Evolutionary conservation across 2,888 invertebrate genomes (phyloP), one percentile per base, ranked within the genome.

Genomic region (Lamproptera curius): DNA sequence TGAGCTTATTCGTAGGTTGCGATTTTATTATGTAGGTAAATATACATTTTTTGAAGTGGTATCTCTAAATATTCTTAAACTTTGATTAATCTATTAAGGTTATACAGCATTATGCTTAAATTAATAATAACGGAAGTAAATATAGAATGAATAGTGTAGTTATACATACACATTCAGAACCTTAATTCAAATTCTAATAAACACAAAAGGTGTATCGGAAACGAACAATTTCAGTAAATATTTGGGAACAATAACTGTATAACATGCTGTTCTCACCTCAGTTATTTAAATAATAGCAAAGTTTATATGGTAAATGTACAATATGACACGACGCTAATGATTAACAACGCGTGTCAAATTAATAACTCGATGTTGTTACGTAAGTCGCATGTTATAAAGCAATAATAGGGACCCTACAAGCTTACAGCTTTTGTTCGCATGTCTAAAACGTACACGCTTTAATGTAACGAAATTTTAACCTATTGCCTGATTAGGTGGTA

Each of bases 401-500:
- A 48, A 48, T 42, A 42, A 13, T 26, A 17, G 10, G 17, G 16
- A 16, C 38, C 26, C 42, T 16, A 43, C 33, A 42, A 35, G 35
- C 15, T 28, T 40, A 39, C 16, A 26, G 33, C 14, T 35, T 16
- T 16, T 40, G 23, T 17, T 49, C 33, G 49, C 49, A 44, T 49
- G 49, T 31, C 16, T 39, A 40, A 38, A 37, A n/a, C 9, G 28
- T 40, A 36, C 36, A 49, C 14, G 17, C 36, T 35, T 43, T 15
- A 20, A 44, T 17, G 15, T 40, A 31, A 20, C 49, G 20, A 39
- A 16, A 34, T 34, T 47, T 40, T 38, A 10, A 42, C 16, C 34
- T 28, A 31, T 49, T 44, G 42, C 36, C 40, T 44, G 44, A 49
- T 49, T 44, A 41, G 31, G 35, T 13, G 16, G 13, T 16, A 28